Base-by-base conservation (phyloP, 1,140 invertebrate species). In the Lamellibrachia luymesi region DNA sequence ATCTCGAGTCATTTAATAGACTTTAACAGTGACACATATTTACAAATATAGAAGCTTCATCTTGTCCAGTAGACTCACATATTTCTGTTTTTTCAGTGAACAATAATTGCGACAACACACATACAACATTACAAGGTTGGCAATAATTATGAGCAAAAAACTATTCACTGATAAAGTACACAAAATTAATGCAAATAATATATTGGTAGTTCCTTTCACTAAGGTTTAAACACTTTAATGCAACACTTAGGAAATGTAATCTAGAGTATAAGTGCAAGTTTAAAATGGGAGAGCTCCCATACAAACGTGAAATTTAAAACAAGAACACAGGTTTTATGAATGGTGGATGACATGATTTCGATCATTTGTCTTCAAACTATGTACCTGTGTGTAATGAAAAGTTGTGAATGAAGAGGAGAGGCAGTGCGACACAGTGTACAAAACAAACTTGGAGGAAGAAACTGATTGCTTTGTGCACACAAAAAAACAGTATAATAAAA, bases 21-120 rank as follows among this genome's bases (percentile, higher is more conserved):
- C 25, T 80, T 80, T 80, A 80, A 80, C 64, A 80, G 64, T 80
- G 64, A 80, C 64, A 80, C 64, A 80, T 80, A 80, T 80, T 80
- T 80, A 80, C 64, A 80, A 80, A 22, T 22, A 80, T 80, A 17
- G 64, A 80, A 80, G 64, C 64, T 80, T 80, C 17, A 22, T 80
- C 64, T 80, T 22, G 64, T 22, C 64, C 64, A 22, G 64, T 80
- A 80, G 4, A 80, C 13, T 10, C 64, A 80, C 6, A 38, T 38
- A 80, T 22, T 80, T 0, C 17, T 56, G 13, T 80, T 80, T 80
- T 80, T 22, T 80, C 64, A 2, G 17, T 80, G 64, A 80, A 80
- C 64, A 80, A 80, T 17, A 17, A 80, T 6, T 80, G 7, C 64
- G 13, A 80, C 4, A 80, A 80, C 64, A 80, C 17, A 17, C 64